Evolutionary conservation across 2,888 invertebrate species (phyloP).

Genomic region (Miltochrista miniata): DNA sequence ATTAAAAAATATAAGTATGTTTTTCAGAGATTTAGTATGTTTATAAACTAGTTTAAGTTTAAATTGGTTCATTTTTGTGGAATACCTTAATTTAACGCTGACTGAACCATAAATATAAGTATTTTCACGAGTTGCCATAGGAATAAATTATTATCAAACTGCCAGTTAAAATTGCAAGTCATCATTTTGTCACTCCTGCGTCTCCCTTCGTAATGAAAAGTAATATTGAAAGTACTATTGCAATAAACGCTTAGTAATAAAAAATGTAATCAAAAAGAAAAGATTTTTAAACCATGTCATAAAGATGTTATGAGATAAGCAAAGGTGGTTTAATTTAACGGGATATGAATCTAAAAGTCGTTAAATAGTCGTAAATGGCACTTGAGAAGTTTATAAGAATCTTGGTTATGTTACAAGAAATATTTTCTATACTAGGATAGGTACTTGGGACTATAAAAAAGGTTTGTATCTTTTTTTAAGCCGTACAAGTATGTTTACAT

Average conservation of each 20-base stretch:
- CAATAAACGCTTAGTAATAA: slow-evolving; percentile 53
- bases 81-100: too few relatives aligned
- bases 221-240: slow-evolving; percentile 39
- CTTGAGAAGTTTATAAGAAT: slow-evolving; percentile 26
- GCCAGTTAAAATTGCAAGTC: slow-evolving; percentile 35
- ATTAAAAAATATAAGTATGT: too few relatives aligned
- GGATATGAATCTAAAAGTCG: slow-evolving; percentile 54
- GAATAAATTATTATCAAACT: slow-evolving; percentile 21
- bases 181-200: slow-evolving; percentile 31
- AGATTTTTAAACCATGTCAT: slow-evolving; percentile 27
- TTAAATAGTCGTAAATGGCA: slow-evolving; percentile 58
- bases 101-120: too few relatives aligned
- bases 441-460: too few relatives aligned
- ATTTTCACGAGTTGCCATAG: too few relatives aligned
- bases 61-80: too few relatives aligned
- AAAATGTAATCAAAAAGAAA: slow-evolving; percentile 37
- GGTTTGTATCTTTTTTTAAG: too few relatives aligned
- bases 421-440: too few relatives aligned
- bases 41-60: too few relatives aligned
- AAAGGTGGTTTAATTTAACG: slow-evolving; percentile 53
- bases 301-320: slow-evolving; percentile 59
- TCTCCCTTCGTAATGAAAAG: slow-evolving; percentile 36
- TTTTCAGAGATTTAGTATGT: too few relatives aligned
- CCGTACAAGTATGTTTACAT: too few relatives aligned
- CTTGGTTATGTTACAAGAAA: too few relatives aligned